phyloP scores from a whole-genome alignment of 2,888 invertebrate species.

The Cancer borealis region DNA sequence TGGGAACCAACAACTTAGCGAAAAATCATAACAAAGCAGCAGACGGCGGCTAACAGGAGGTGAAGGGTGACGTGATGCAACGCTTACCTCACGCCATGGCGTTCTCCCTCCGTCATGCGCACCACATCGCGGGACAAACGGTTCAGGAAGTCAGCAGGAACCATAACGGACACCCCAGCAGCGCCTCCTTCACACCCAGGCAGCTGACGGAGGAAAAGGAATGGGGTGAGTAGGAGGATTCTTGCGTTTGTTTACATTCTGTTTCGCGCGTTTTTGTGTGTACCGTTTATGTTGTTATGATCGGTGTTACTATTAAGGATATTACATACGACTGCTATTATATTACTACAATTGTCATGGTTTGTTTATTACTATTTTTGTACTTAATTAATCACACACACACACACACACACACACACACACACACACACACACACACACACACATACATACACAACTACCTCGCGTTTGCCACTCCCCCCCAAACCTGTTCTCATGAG shows the following conservation, averaged over 20 bases:
- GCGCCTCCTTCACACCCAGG: slow-evolving; percentile 77
- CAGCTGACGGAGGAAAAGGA: slow-evolving; percentile 60
- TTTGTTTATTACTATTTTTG: not conserved
- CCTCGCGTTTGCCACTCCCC: not conserved
- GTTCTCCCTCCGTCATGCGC: slow-evolving; percentile 76
- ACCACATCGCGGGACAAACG: slow-evolving; percentile 76
- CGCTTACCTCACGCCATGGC: slow-evolving; percentile 75
- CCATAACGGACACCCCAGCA: slow-evolving; percentile 69
- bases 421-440: not conserved
- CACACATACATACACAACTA: not conserved
- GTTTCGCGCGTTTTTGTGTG: not conserved
- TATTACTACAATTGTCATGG: too few species aligned
- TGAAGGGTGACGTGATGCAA: not conserved
- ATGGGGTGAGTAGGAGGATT: not conserved
- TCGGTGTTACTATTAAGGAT: too few species aligned
- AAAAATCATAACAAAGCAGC: not conserved
- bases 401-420: not conserved
- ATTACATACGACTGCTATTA: too few species aligned
- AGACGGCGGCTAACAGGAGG: not conserved
- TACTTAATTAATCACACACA: not conserved
- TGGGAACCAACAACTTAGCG: not conserved
- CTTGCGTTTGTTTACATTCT: not conserved
- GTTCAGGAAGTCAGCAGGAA: slow-evolving; percentile 76
- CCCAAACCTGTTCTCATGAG: not conserved
- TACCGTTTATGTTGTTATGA: too few species aligned